Conservation (phyloP, 1,140 invertebrate genomes). For the Calosoma granatense region DNA sequence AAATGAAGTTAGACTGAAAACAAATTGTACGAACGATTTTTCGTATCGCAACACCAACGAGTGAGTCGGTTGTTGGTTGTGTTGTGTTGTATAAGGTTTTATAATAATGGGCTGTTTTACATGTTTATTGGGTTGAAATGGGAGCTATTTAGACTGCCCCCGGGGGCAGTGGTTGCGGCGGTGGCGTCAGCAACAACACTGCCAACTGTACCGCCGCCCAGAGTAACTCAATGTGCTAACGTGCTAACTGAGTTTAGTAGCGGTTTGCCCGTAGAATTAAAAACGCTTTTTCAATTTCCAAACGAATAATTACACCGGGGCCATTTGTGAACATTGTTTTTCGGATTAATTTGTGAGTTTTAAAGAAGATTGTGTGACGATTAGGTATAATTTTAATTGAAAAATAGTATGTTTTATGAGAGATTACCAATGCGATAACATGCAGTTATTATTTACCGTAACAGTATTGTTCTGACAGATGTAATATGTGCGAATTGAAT, state of each 20-base stretch:
- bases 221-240: conserved; percentile 18
- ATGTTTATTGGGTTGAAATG: conserved; percentile 36
- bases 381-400: too few relatives aligned
- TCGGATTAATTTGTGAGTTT: neutral
- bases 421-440: too few relatives aligned
- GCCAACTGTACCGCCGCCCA: conserved; percentile 10
- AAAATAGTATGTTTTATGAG: too few relatives aligned
- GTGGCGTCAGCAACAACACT: neutral
- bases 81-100: conserved; percentile 10
- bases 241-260: conserved; percentile 16
- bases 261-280: neutral
- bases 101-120: conserved; percentile 34
- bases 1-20: neutral
- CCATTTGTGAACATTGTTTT: neutral
- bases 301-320: neutral
- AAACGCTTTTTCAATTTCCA: neutral
- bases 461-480: too few relatives aligned
- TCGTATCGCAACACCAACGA: neutral
- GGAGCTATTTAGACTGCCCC: conserved; percentile 34
- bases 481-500: too few relatives aligned
- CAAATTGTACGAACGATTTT: neutral
- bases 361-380: neutral
- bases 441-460: too few relatives aligned
- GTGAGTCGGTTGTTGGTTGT: neutral
- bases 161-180: conserved; percentile 13